A percentile compares a stretch with the other conserved stretches of the same genome.
phyloP scores from a whole-genome alignment of 1,140 invertebrate species.

The Drosophila takahashii region DNA sequence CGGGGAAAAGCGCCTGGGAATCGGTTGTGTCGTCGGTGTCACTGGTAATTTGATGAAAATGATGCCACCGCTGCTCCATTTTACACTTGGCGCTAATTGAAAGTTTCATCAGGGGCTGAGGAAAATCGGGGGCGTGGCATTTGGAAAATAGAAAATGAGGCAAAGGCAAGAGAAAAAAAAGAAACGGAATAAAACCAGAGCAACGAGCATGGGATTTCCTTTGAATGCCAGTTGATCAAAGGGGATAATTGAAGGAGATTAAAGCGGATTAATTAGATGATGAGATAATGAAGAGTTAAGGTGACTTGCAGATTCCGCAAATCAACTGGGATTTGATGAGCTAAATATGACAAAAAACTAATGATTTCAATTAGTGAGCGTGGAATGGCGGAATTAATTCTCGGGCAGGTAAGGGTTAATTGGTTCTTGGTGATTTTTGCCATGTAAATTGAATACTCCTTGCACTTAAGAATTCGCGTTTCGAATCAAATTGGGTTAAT shows the following conservation, averaged over 20 bases:
- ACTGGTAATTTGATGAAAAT: constrained; percentile 82
- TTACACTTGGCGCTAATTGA: constrained; percentile 77
- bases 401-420: neutral
- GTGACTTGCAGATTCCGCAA: constrained; percentile 9
- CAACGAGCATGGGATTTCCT: constrained; percentile 32
- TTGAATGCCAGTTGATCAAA: constrained; percentile 31
- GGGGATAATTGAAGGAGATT: constrained; percentile 35
- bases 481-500: no score
- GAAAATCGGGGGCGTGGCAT: constrained; percentile 9
- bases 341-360: constrained; percentile 5
- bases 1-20: constrained; percentile 7
- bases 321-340: constrained; percentile 3
- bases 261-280: constrained; percentile 39
- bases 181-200: constrained; percentile 22
- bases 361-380: constrained; percentile 2
- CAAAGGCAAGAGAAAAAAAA: neutral
- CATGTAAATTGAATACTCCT: neutral
- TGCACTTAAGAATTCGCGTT: no score
- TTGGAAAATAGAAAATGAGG: neutral
- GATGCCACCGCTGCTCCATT: constrained; percentile 68
- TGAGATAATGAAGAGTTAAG: constrained; percentile 39
- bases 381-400: no score
- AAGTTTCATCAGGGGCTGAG: constrained; percentile 65
- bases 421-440: no score
- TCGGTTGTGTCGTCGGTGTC: constrained; percentile 57